A percentile compares a stretch with the other conserved stretches of the same genome.
Evolutionary conservation across 2,888 invertebrate genomes (phyloP).

Genomic region (Ferdinandea cuprea): DNA sequence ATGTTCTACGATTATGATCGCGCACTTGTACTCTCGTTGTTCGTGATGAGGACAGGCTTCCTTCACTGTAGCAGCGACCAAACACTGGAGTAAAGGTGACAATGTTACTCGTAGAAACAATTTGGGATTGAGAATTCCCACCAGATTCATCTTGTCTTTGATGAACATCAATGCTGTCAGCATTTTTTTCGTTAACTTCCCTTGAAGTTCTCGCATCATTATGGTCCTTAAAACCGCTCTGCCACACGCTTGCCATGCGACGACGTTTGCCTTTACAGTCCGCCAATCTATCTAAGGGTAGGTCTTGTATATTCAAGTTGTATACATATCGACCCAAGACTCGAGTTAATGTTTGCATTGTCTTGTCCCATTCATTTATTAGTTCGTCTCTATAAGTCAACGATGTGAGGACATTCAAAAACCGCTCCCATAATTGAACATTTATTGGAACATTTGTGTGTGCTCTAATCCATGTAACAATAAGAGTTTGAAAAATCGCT

Average conservation of each 20-base stretch:
- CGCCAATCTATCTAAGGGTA: slow-evolving; percentile 90
- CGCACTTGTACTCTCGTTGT: slow-evolving; percentile 77
- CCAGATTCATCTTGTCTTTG: slow-evolving; percentile 74
- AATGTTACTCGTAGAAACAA: slow-evolving; percentile 54
- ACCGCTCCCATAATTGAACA: slow-evolving; percentile 95
- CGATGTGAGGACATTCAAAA: slow-evolving; percentile 92
- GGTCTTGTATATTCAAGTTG: slow-evolving; percentile 94
- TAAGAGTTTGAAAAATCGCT: slow-evolving; percentile 95
- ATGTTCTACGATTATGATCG: slow-evolving; percentile 76
- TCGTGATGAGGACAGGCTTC: slow-evolving; percentile 83
- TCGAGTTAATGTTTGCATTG: slow-evolving; percentile 97
- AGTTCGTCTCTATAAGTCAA: slow-evolving; percentile 97
- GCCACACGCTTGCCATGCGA: slow-evolving; percentile 83
- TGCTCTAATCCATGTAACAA: slow-evolving; percentile 99
- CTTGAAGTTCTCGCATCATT: slow-evolving; percentile 48
- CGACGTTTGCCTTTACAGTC: slow-evolving; percentile 90
- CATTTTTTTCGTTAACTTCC: slow-evolving; percentile 67
- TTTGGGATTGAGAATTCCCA: slow-evolving; percentile 65
- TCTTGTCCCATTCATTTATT: slow-evolving; percentile 98
- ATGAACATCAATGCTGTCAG: slow-evolving; percentile 51
- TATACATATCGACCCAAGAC: slow-evolving; percentile 98
- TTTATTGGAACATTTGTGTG: slow-evolving; percentile 96
- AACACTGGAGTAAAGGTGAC: slow-evolving; percentile 79
- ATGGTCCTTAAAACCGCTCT: slow-evolving; percentile 75
- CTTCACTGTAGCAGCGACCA: slow-evolving; percentile 85